Evolutionary conservation across 2,797 vertebrate genomes (phyloP).

Genomic region (Huso huso): DNA sequence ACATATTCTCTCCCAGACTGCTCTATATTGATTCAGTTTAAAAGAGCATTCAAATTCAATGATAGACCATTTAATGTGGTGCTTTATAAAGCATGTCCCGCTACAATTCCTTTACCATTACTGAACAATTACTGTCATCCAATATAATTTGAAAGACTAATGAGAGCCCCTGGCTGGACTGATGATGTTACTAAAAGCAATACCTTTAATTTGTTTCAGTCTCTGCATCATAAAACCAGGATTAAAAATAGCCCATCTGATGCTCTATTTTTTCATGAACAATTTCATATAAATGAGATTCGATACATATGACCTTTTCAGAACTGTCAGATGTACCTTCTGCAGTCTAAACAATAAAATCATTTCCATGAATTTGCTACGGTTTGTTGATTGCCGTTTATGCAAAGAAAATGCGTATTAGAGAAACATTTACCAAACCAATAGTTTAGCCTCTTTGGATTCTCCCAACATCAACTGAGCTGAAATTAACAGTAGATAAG

Average conservation of each 20-base stretch:
- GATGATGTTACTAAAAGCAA: conserved; percentile 10
- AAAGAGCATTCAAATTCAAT: not conserved
- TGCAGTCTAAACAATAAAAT: conserved; percentile 1
- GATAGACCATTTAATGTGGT: not conserved
- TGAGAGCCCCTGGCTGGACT: conserved; percentile 10
- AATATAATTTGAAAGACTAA: conserved; percentile 21
- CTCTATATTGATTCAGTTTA: not conserved
- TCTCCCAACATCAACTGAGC: too few species aligned
- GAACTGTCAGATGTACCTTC: conserved; percentile 2
- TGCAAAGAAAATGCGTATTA: too few species aligned
- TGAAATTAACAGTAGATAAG: too few species aligned
- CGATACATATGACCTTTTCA: conserved; percentile 13
- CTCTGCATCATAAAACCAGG: not conserved
- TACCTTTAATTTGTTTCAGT: conserved; percentile 20
- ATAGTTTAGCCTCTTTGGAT: too few species aligned
- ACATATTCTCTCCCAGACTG: too few species aligned
- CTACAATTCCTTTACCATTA: conserved; percentile 11
- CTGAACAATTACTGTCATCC: conserved; percentile 10
- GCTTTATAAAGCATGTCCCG: conserved; percentile 8
- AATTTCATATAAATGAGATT: not conserved
- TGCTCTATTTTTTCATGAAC: not conserved
- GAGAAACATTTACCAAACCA: too few species aligned
- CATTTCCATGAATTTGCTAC: not conserved
- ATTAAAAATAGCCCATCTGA: conserved; percentile 12
- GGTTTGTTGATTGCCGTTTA: too few species aligned